Conservation (phyloP, 2,888 invertebrate genomes). For the Melanostoma scalare region DNA sequence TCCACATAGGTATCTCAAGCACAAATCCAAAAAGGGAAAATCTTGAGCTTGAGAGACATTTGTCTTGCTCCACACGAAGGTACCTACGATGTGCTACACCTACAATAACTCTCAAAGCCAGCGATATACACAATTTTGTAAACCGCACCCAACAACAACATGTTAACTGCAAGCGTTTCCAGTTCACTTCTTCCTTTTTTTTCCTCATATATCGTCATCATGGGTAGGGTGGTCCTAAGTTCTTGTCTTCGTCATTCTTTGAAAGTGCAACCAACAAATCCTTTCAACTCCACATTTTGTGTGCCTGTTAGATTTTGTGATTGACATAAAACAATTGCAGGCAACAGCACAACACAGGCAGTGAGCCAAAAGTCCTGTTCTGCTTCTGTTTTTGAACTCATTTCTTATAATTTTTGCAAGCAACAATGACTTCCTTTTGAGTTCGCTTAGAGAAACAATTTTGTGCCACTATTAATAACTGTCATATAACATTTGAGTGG, state of each 20-base stretch:
- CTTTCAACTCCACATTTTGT: constrained; percentile 29
- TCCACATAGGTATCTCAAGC: constrained; percentile 44
- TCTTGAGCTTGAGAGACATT: constrained; percentile 31
- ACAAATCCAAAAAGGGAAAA: constrained; percentile 46
- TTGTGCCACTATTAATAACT: constrained; percentile 67
- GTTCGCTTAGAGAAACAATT: constrained; percentile 51
- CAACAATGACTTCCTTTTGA: constrained; percentile 41
- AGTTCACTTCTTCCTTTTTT: background rate
- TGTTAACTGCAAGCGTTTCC: constrained; percentile 29
- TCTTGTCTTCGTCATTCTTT: constrained; percentile 29
- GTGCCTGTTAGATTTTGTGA: constrained; percentile 46
- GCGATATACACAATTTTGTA: background rate
- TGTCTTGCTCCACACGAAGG: constrained; percentile 7
- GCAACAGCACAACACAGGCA: background rate
- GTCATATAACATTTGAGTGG: constrained; percentile 65
- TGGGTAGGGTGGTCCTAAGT: constrained; percentile 7
- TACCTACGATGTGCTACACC: constrained; percentile 4
- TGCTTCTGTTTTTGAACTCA: constrained; percentile 2
- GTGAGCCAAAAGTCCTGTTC: constrained; percentile 31
- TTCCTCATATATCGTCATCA: constrained; percentile 4
- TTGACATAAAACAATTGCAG: constrained; percentile 62
- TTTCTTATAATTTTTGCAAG: constrained; percentile 5
- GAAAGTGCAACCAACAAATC: constrained; percentile 43
- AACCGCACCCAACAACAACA: background rate
- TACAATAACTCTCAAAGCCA: constrained; percentile 20